phyloP scores from a whole-genome alignment of 2,888 invertebrate genomes.

The Ferdinandea cuprea region DNA sequence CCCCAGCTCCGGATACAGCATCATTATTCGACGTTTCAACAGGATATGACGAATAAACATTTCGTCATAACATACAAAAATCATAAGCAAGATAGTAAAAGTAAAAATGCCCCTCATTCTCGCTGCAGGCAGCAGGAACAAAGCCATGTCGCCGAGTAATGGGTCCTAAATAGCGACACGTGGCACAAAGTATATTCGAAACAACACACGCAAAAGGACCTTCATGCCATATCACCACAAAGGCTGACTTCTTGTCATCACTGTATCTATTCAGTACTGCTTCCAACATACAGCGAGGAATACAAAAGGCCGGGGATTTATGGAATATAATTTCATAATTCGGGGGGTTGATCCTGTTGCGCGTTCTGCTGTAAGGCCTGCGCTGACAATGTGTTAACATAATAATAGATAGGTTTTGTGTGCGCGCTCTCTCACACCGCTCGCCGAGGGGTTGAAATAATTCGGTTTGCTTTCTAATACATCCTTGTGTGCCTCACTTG shows the following conservation, averaged over 20 bases:
- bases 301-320: constrained; percentile 78
- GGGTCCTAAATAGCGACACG: constrained; percentile 83
- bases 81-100: constrained; percentile 58
- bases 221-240: constrained; percentile 33
- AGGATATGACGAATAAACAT: constrained; percentile 74
- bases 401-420: constrained; percentile 60
- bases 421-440: constrained; percentile 15
- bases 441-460: constrained; percentile 66
- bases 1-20: constrained; percentile 54
- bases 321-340: constrained; percentile 83
- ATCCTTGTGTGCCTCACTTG: constrained; percentile 27
- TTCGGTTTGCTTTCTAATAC: constrained; percentile 34
- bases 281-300: constrained; percentile 9
- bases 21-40: constrained; percentile 60
- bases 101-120: constrained; percentile 33
- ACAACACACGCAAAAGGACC: constrained; percentile 67
- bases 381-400: constrained; percentile 72
- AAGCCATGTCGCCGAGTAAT: constrained; percentile 79
- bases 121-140: constrained; percentile 36
- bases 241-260: constrained; percentile 78
- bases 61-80: constrained; percentile 70
- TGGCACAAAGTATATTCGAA: constrained; percentile 76
- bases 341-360: constrained; percentile 79
- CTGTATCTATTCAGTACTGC: not conserved
- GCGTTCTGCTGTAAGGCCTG: constrained; percentile 42